Conservation (phyloP, 2,888 invertebrate genomes). For the Xylota segnis region DNA sequence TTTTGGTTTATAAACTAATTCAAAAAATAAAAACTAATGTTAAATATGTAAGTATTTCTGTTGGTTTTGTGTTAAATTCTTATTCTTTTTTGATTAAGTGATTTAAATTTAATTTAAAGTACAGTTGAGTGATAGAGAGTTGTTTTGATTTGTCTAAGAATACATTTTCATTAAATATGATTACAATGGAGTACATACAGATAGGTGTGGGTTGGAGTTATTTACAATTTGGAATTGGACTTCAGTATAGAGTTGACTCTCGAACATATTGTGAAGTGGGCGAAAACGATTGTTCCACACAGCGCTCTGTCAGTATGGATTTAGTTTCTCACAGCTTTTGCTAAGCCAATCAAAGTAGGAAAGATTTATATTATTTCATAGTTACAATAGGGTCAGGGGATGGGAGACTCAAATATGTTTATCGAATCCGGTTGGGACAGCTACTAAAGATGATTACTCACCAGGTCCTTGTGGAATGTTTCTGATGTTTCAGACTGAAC, state of each 20-base stretch:
- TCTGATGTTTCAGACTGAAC: no score
- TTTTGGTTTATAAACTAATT: constrained; percentile 15
- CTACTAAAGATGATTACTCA: no score
- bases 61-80: neutral
- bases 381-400: no score
- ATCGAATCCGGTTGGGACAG: no score
- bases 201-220: constrained; percentile 25
- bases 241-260: neutral
- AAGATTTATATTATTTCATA: no score
- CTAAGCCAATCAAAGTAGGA: no score
- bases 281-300: no score
- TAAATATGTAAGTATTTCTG: neutral
- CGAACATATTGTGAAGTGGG: no score
- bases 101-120: constrained; percentile 15
- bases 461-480: no score
- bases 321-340: no score
- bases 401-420: no score
- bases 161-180: constrained; percentile 11
- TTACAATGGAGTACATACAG: constrained; percentile 38
- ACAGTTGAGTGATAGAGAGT: constrained; percentile 17
- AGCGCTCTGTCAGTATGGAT: no score
- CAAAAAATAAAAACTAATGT: constrained; percentile 40
- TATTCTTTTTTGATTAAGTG: neutral
- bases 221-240: constrained; percentile 32
- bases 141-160: constrained; percentile 7